Evolutionary conservation across 2,888 invertebrate species (phyloP), one percentile per base, ranked within the genome.

Genomic region (Amiota communis): DNA sequence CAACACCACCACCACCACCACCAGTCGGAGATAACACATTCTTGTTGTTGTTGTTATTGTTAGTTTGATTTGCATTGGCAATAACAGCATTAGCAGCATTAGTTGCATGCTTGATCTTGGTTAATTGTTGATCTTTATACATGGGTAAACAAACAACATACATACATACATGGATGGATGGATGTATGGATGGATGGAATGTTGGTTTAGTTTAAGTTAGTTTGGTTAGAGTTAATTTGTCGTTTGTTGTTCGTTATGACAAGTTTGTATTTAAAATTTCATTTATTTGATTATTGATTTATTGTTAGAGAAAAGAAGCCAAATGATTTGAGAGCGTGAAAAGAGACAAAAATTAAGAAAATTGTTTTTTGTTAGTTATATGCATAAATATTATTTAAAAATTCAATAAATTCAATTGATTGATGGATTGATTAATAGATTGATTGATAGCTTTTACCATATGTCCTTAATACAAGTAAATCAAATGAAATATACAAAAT

Each of bases 121-220:
- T 65, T 73, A 81, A 77, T 83, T 85, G 81, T 86, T 86, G 82
- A 69, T 80, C 82, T 83, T 72, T 71, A 17, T 65, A n/a, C n/a
- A 36, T 36, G 36, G 36, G 6, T 36, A 36, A 36, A 36, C 36
- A 36, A 36, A 36, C 36, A 36, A 36, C 36, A 36, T 2, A 36
- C 36, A 36, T 36, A 36, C 36, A 36, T 36, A 36, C 36, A 36
- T 36, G 6, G 4, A 36, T 36, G 6, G 4, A 36, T 36, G 8
- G 6, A 36, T 36, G 36, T 2, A 36, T 36, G 36, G 36, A 36
- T 36, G 23, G 36, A 20, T 70, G 70, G 53, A 48, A 12, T 3
- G 11, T 48, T 64, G 49, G 10, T 17, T 71, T 77, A 20, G 67
- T 17, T 73, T 36, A 63, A 74, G 77, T 80, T 80, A 8, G 57